Evolutionary conservation across 2,113 vertebrate genomes (phyloP).

Genomic region (Oreochromis niloticus): DNA sequence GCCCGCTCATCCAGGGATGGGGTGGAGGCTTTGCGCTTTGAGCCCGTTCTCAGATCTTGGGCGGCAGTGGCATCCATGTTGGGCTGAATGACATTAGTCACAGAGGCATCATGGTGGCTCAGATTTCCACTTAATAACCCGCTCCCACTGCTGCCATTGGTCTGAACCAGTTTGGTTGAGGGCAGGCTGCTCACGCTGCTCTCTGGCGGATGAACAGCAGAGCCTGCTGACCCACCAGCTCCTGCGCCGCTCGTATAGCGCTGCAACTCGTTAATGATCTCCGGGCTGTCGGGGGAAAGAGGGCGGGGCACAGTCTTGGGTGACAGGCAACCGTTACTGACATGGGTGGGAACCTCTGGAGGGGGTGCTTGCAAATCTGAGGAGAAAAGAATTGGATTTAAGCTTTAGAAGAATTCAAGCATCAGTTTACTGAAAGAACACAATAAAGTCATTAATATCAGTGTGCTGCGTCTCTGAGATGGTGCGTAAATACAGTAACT

Average conservation of each 20-base stretch:
- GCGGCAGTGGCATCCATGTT: conserved; percentile 62
- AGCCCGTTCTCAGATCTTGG: conserved; percentile 78
- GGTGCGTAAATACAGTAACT: not conserved
- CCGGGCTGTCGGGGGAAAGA: conserved; percentile 85
- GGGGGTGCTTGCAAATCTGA: conserved; percentile 76
- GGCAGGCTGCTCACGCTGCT: conserved; percentile 6
- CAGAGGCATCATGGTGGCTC: conserved; percentile 17
- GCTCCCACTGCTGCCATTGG: conserved; percentile 20
- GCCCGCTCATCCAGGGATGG: conserved; percentile 71
- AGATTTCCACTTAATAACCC: not conserved
- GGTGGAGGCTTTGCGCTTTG: conserved; percentile 80
- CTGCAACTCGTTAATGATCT: conserved; percentile 90
- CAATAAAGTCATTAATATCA: not conserved
- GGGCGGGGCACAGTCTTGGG: conserved; percentile 78
- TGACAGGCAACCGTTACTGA: conserved; percentile 78
- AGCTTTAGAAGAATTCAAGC: not conserved
- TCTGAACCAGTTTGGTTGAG: conserved; percentile 32
- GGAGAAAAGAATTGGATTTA: not conserved
- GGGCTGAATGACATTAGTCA: conserved; percentile 43
- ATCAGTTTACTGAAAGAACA: not conserved
- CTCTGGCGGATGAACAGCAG: not conserved
- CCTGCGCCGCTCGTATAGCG: conserved; percentile 76
- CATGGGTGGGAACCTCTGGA: conserved; percentile 33
- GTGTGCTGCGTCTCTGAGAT: not conserved
- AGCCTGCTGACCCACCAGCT: conserved; percentile 38